These are phyloP conservation scores for Danaus chrysippus DNA, from an alignment of 2,888 invertebrate species.

Conservation along the genomic window DNA sequence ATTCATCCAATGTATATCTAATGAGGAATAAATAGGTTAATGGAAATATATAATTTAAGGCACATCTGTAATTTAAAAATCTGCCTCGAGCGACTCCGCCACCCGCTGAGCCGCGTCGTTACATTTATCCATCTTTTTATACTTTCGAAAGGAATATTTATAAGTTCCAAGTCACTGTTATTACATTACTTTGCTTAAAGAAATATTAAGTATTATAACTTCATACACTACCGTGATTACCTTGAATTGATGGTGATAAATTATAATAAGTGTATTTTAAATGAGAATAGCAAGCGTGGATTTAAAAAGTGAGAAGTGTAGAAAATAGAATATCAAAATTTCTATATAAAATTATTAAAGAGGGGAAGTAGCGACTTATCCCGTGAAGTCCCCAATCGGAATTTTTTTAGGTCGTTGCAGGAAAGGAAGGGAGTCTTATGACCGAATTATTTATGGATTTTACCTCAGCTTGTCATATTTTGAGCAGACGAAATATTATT, in stretches of 20 bases:
- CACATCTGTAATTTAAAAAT: conserved; percentile 39
- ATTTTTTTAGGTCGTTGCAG: conserved; percentile 38
- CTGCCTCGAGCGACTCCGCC: conserved; percentile 30
- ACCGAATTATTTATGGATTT: conserved; percentile 65
- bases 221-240: background rate
- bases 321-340: too few relatives aligned
- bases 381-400: conserved; percentile 16
- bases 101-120: conserved; percentile 30
- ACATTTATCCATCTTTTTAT: conserved; percentile 33
- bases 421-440: conserved; percentile 49
- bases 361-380: background rate
- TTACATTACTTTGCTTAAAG: conserved; percentile 1
- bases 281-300: too few relatives aligned
- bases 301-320: too few relatives aligned
- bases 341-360: background rate
- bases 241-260: background rate
- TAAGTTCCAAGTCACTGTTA: conserved; percentile 12
- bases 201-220: background rate
- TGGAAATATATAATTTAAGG: conserved; percentile 35
- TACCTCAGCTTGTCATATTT: conserved; percentile 51
- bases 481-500: conserved; percentile 42
- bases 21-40: conserved; percentile 49
- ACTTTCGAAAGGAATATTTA: conserved; percentile 31
- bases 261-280: background rate
- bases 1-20: conserved; percentile 48